Evolutionary conservation across 2,888 invertebrate genomes (phyloP), one percentile per base, ranked within the genome.

Genomic region (Rhagonycha fulva): DNA sequence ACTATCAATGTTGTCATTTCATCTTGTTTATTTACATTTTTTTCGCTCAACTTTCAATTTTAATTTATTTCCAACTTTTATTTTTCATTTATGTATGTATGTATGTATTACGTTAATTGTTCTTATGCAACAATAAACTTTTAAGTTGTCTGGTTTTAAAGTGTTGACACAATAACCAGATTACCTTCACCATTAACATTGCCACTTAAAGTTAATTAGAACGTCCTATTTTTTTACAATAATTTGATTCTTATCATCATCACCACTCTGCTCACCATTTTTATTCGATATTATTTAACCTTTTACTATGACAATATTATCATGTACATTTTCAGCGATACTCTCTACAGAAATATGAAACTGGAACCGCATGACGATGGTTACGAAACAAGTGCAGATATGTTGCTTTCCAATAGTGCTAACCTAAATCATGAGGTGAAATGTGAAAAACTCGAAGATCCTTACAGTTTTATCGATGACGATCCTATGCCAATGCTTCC

Each of bases 381-480:
- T 82, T 96, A 96, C 90, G 96, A 96, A 90, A 95, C 96, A 83
- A 94, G 95, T 89, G 94, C 90, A 80, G 90, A 90, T 86, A 88
- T 90, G 86, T 88, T 90, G 86, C 87, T 90, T 80, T 83, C 85
- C 67, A 87, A 86, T 84, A 85, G 84, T 84, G 85, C 86, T 84
- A 85, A 83, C 81, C 84, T 85, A 81, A 87, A 86, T 83, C 87
- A 86, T 80, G 86, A 87, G 76, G 86, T 88, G 69, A 88, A 88
- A 82, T 87, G 88, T 81, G 88, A 88, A 83, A 88, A 88, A 82
- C 85, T 85, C 85, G 93, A 94, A 82, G 95, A 95, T 87, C 95
- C 95, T 3, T 96, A 96, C 87, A 94, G 94, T 84, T 96, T 96
- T 88, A 95, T 96, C 80, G 94, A 95, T 86, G 95, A 95, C 85